Evolutionary conservation across 2,113 vertebrate genomes (phyloP), one percentile per base, ranked within the genome.

Genomic region (Bos javanicus): DNA sequence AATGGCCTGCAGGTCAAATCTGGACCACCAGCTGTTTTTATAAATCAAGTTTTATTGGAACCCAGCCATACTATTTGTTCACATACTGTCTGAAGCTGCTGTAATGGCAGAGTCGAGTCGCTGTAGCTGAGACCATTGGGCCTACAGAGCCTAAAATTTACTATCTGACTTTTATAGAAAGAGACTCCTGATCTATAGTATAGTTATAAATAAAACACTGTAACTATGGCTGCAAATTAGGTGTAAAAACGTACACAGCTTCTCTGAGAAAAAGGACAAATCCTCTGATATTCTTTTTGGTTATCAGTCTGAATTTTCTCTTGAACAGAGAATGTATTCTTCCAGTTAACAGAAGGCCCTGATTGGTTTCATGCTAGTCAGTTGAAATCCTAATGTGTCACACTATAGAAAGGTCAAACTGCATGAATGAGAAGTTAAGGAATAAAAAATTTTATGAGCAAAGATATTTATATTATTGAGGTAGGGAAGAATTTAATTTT

Each of bases 21-120:
- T 94, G 74, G 21, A 26, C 78, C 60, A 36, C 10, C 62, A 88
- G n/a, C 10, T 23, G 21, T 52, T 94, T 96, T 85, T 56, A 10
- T 84, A 87, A 97, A 95, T 95, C 86, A 91, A 90, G 59, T 88
- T 74, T 91, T 82, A 62, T 26, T 94, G 74, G 80, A 92, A 94
- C 13, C 57, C 43, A 76, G 54, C 33, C 57, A 56, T 10, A 30
- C 14, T 13, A 52, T 93, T 93, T 91, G 9, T 78, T 89, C 78
- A 48, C 78, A n/a, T 81, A 30, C 52, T 80, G 16, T 95, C 26
- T 11, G 11, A 59, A 28, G 28, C 90, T 54, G 5, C 50, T 71
- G 60, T n/a, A 50, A 15, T 80, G 67, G 46, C 56, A 82, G 39
- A 90, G n/a, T 14, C 30, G 25, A 64, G 25, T 85, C 84, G 74